Conservation (phyloP, 2,888 invertebrate genomes). For the Plusia festucae region DNA sequence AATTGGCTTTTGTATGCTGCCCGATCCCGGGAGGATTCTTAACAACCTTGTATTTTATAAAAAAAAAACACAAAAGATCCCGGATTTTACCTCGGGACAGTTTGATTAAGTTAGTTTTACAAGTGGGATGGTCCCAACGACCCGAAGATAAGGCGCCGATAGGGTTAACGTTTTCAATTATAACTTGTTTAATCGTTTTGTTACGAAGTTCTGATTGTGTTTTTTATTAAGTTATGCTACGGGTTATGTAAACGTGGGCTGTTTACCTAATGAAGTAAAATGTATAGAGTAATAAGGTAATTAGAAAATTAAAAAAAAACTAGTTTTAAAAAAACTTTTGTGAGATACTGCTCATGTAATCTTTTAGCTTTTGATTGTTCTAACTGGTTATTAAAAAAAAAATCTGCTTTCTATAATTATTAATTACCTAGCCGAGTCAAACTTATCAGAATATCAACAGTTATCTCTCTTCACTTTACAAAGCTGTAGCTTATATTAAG, state of each 20-base stretch:
- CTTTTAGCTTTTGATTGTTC: too few species aligned
- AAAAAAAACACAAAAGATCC: constrained; percentile 32
- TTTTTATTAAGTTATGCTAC: constrained; percentile 49
- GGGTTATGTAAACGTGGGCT: constrained; percentile 10
- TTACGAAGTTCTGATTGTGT: constrained; percentile 44
- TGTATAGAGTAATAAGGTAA: too few species aligned
- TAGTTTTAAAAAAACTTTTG: too few species aligned
- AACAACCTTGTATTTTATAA: constrained; percentile 28
- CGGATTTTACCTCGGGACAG: constrained; percentile 40
- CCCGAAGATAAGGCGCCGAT: constrained; percentile 51
- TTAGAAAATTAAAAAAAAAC: too few species aligned
- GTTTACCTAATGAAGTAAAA: background rate
- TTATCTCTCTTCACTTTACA: background rate
- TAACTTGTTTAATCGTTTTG: constrained; percentile 56
- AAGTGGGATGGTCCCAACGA: constrained; percentile 41
- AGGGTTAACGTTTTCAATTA: constrained; percentile 62
- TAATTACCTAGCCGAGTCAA: background rate
- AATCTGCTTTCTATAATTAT: too few species aligned
- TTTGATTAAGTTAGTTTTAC: constrained; percentile 61
- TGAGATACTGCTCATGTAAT: too few species aligned
- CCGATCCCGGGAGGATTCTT: constrained; percentile 29
- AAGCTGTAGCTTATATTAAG: too few species aligned
- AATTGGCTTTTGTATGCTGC: constrained; percentile 8
- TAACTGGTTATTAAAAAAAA: too few species aligned
- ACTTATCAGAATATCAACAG: background rate